A percentile compares a stretch with the other conserved stretches of the same genome.
Evolutionary conservation across 2,888 invertebrate genomes (phyloP).

Genomic region (Hydraecia micacea): DNA sequence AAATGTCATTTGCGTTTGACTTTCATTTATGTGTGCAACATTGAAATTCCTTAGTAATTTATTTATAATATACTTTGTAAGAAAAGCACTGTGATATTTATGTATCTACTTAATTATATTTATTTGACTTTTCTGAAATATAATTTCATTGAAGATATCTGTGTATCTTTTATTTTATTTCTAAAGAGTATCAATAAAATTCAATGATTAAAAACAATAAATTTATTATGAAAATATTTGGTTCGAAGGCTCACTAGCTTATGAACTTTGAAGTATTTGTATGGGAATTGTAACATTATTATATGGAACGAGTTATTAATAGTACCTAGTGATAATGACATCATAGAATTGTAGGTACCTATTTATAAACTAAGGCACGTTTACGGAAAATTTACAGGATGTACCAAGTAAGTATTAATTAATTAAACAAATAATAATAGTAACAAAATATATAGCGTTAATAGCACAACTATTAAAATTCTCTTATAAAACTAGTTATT

Average conservation of each 20-base stretch:
- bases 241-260: constrained; percentile 67
- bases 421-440: constrained; percentile 52
- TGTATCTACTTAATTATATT: constrained; percentile 37
- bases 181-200: constrained; percentile 53
- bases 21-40: constrained; percentile 15
- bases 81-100: constrained; percentile 58
- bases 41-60: constrained; percentile 7
- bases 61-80: constrained; percentile 39
- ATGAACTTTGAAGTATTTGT: constrained; percentile 52
- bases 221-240: constrained; percentile 73
- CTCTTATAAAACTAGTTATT: constrained; percentile 56
- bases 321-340: constrained; percentile 57
- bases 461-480: constrained; percentile 51
- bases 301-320: constrained; percentile 51
- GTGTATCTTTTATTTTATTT: constrained; percentile 27
- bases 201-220: constrained; percentile 66
- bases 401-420: constrained; percentile 44
- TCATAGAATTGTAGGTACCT: constrained; percentile 61
- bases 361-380: constrained; percentile 50
- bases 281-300: constrained; percentile 47
- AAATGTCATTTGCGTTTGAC: constrained; percentile 16
- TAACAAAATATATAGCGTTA: constrained; percentile 58
- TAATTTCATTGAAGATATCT: constrained; percentile 34
- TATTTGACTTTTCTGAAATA: constrained; percentile 45
- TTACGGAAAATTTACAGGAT: constrained; percentile 65